Evolutionary conservation across 2,888 invertebrate genomes (phyloP), one percentile per base, ranked within the genome.

Genomic region (Agriopis leucophaearia): DNA sequence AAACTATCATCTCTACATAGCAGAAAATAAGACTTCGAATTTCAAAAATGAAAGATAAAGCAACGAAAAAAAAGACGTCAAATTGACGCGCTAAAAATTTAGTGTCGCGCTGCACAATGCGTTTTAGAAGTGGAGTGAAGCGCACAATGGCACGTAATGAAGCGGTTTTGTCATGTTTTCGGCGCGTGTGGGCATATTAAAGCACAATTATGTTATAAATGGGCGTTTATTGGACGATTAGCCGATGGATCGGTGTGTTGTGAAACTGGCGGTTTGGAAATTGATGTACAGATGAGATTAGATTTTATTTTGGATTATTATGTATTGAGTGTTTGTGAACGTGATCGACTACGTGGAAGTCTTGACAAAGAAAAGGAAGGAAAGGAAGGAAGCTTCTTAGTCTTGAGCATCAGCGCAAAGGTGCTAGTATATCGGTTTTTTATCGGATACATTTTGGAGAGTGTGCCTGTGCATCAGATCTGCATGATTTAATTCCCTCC

Each of bases 141-240:
- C 80, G 79, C 83, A 82, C 91, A 92, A 91, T 89, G 75, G 89
- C 27, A 73, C 64, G 74, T 77, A 79, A 78, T 80, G 75, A 78
- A 80, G 79, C 88, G 90, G 89, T 91, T 91, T 89, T 88, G 89
- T 91, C 88, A 85, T 86, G 83, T 91, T 86, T 76, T 78, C 81
- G 76, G 81, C 76, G 81, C 80, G 82, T 83, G 88, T 88, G 87
- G 86, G 88, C 87, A 85, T 88, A 90, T 92, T 92, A 90, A 88
- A 86, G 82, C 74, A 85, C 91, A 88, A 92, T 92, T 92, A 92
- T 83, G 87, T 83, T 86, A 84, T 88, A 89, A 90, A 91, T 88
- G 85, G 87, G 78, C 87, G 87, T 85, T 91, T 90, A 90, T 88
- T 82, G 87, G 82, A 81, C 91, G 87, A 91, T 92, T 92, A 91